phyloP scores from a whole-genome alignment of 2,888 invertebrate species.

The Agapostemon virescens region DNA sequence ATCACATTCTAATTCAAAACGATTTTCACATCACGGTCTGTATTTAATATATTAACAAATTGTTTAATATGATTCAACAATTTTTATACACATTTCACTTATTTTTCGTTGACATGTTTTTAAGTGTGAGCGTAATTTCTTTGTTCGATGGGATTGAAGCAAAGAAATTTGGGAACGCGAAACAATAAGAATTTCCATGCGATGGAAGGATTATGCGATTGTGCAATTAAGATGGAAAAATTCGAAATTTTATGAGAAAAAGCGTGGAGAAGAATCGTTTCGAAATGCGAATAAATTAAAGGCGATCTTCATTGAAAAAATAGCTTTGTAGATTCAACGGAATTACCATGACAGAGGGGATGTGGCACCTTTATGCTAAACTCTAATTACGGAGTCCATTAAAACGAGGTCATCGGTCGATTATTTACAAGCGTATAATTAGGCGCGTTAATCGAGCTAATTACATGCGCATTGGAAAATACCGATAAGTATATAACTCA shows the following conservation, averaged over 20 bases:
- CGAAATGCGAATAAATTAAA: neutral
- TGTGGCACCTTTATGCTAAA: neutral
- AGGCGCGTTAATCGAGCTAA: constrained; percentile 35
- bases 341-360: neutral
- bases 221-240: neutral
- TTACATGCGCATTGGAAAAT: constrained; percentile 28
- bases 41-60: no score
- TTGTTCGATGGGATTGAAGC: neutral
- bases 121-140: no score
- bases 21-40: no score
- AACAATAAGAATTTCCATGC: neutral
- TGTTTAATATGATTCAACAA: no score
- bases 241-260: neutral
- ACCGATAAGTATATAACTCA: constrained; percentile 13
- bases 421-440: constrained; percentile 28
- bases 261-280: neutral
- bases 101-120: no score
- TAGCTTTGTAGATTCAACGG: neutral
- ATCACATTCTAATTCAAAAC: no score
- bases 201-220: neutral
- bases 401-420: constrained; percentile 15
- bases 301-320: neutral
- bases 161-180: neutral
- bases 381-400: constrained; percentile 18
- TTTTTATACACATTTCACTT: no score